Conservation (phyloP, 2,113 vertebrate genomes). For the Gnathonemus echidnorhynchus region DNA sequence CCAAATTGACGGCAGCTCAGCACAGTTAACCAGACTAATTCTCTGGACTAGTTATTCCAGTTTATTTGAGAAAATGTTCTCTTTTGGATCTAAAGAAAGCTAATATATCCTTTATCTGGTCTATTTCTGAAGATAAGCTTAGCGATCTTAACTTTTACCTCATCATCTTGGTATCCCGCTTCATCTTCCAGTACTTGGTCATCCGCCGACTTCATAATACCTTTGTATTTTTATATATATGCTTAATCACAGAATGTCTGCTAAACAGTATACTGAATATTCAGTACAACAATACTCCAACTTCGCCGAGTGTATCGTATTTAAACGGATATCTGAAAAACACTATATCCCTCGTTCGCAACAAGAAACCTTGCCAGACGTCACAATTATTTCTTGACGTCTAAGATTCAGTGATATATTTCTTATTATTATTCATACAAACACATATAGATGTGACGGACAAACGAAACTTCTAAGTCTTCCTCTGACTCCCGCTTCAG, state of each 20-base stretch:
- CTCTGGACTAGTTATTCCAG: neutral
- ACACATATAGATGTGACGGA: neutral
- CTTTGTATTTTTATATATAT: neutral
- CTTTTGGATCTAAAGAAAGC: neutral
- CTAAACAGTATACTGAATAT: neutral
- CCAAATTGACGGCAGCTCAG: neutral
- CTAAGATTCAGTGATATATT: neutral
- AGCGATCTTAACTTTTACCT: conserved; percentile 58
- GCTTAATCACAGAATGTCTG: neutral
- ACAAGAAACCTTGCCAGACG: neutral
- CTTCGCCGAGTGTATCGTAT: neutral
- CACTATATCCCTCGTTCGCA: neutral
- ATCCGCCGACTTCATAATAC: conserved; percentile 71
- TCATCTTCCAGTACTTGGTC: conserved; percentile 85
- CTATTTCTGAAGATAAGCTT: neutral
- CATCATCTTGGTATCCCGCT: conserved; percentile 74
- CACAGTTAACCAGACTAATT: neutral
- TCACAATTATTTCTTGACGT: neutral
- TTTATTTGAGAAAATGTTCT: neutral
- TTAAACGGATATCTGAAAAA: neutral
- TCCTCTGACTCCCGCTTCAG: neutral
- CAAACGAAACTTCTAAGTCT: neutral
- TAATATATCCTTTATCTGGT: neutral
- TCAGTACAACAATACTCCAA: neutral
- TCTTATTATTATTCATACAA: neutral